Base-by-base conservation (phyloP, 2,888 invertebrate species). In the Torymus auratus region DNA sequence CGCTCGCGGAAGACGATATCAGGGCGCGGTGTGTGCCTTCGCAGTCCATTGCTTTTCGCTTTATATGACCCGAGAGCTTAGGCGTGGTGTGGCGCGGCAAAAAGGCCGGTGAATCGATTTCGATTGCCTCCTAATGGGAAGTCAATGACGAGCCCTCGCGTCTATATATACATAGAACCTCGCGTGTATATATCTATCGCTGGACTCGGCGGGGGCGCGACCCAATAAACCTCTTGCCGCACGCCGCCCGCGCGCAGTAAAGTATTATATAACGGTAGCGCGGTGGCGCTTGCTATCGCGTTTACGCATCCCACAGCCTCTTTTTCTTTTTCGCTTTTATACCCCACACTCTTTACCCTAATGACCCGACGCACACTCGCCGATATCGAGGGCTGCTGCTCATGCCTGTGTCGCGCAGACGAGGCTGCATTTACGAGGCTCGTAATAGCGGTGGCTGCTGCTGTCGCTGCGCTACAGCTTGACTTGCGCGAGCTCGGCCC, bases 81-180 rank as follows among this genome's bases (percentile, higher is more conserved):
- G 62, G 4, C 14, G 28, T n/a, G 14, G 61, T 14, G 7, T n/a
- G 62, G 7, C 41, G 62, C 3, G 3, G 15, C 60, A 20, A 28
- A 64, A 64, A 64, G 41, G 41, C 64, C 10, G 28, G 28, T 28
- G 72, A 52, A 72, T 72, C 72, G 61, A 71, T 71, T 61, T 52
- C 71, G 60, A 71, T 71, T 71, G 58, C 61, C 52, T 4, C 60
- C 61, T 71, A 71, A 71, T 71, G 71, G 60, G 14, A 50, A 71
- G 50, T 20, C 71, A 71, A 71, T 71, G 71, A 61, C 71, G 23
- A 12, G 65, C 50, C 15, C 17, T 50, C 11, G 52, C 17, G 13
- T 53, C 20, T 20, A 15, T 17, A 52, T 11, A 20, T 2, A 50
- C 15, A 7, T 28, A 28, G 3, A 28, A 28, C 28, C 28, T 28